Evolutionary conservation across 2,113 vertebrate genomes (phyloP).

Genomic region (Nipponia nippon): DNA sequence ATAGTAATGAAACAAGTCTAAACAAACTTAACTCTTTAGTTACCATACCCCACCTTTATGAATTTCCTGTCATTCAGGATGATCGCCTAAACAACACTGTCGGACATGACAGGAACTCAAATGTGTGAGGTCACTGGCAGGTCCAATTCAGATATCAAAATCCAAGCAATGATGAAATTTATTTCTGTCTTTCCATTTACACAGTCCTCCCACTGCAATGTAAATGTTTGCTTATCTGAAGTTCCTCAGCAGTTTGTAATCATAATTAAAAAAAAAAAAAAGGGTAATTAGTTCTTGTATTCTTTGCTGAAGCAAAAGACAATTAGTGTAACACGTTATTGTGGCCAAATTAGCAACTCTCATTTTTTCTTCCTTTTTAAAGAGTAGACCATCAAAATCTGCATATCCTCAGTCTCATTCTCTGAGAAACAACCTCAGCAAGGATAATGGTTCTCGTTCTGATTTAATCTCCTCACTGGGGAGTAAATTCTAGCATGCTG

Average conservation of each 20-base stretch:
- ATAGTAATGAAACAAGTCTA: conserved; percentile 63
- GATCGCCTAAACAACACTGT: conserved; percentile 44
- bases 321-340: background rate
- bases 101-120: background rate
- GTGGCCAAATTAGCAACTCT: background rate
- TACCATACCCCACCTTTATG: conserved; percentile 36
- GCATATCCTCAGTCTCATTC: background rate
- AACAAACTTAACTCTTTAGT: conserved; percentile 50
- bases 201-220: background rate
- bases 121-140: background rate
- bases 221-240: conserved; percentile 33
- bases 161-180: background rate
- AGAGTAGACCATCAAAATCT: background rate
- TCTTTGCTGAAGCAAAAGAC: background rate
- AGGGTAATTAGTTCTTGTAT: background rate
- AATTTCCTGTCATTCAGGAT: conserved; percentile 68
- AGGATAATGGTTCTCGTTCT: background rate
- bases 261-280: background rate
- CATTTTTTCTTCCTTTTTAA: background rate
- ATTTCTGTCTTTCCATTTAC: background rate
- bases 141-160: background rate
- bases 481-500: conserved; percentile 10
- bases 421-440: background rate
- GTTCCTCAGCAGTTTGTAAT: background rate
- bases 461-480: background rate